Base-by-base conservation (phyloP, 2,888 invertebrate genomes). In the Rhynchonema sp. region DNA sequence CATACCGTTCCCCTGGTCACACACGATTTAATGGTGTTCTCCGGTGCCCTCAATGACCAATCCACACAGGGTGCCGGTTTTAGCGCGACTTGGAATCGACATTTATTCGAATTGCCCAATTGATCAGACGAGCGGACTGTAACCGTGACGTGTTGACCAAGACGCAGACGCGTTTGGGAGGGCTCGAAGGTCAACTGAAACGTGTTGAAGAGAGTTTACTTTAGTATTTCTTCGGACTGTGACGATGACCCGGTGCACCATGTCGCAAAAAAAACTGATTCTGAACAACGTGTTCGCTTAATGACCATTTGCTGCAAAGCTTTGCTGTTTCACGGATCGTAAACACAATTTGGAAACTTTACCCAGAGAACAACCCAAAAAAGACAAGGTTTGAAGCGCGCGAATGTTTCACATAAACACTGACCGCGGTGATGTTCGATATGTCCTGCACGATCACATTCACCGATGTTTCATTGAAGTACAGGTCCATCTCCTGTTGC, bases 41-140 rank as follows among this genome's bases (percentile, higher is more conserved):
- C 84, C 1, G 92, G 90, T 2, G 87, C 82, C 72, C 84, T 84
- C 6, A 94, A 74, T 71, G 92, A 90, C 88, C 91, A 91, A 68
- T 89, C 87, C 0, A 90, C 89, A 69, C 94, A 94, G 22, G 67
- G 64, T 53, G 70, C 68, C 1, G 70, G 68, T 26, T 27, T 26
- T 20, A 54, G 27, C 22, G 54, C 54, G 27, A 54, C 54, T 65
- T 73, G 72, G 65, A 72, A 73, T 46, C 65, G 65, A 65, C 73
- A 73, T 29, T 63, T 64, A 61, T 70, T 70, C 26, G 65, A 59
- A 61, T 73, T 73, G n/a, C 66, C 67, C 57, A 66, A 65, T 25
- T 63, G 64, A 60, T 73, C 73, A 25, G 64, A 66, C 0, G 69
- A 73, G 1, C 64, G 56, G 0, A 67, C 73, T 55, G 66, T 63